phyloP scores from a whole-genome alignment of 2,888 invertebrate genomes.

The Volucella zonaria region DNA sequence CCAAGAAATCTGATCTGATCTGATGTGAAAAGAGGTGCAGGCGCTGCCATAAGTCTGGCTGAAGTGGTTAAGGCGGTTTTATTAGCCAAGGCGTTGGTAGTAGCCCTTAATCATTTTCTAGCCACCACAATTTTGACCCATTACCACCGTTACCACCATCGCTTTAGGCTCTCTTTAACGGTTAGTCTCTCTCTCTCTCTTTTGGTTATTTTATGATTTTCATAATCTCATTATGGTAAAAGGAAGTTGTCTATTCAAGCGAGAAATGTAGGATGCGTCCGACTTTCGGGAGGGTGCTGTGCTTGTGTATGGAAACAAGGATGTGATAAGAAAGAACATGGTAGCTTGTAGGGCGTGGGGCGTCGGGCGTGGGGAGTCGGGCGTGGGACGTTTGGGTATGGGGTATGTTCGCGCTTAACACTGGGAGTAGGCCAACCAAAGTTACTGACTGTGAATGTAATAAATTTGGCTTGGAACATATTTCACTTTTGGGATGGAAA shows the following conservation, averaged over 20 bases:
- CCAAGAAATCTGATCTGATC: conserved; percentile 16
- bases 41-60: neutral
- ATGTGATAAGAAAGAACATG: no score
- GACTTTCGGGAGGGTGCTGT: conserved; percentile 1
- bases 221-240: conserved; percentile 63
- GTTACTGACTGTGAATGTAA: conserved; percentile 14
- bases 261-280: conserved; percentile 1
- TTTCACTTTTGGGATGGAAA: neutral
- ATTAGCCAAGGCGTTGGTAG: conserved; percentile 20
- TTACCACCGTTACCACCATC: neutral
- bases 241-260: conserved; percentile 41
- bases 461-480: conserved; percentile 12
- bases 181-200: conserved; percentile 21
- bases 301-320: neutral
- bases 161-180: conserved; percentile 2
- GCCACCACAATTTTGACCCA: neutral
- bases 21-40: neutral
- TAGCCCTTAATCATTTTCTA: conserved; percentile 18
- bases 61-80: neutral
- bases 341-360: no score
- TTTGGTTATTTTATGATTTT: conserved; percentile 59
- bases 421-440: conserved; percentile 7
- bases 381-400: no score
- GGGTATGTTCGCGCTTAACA: conserved; percentile 1
- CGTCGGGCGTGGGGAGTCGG: no score